Evolutionary conservation across 2,797 vertebrate species (phyloP), one percentile per base, ranked within the genome.

Genomic region (Coregonus suidteri): DNA sequence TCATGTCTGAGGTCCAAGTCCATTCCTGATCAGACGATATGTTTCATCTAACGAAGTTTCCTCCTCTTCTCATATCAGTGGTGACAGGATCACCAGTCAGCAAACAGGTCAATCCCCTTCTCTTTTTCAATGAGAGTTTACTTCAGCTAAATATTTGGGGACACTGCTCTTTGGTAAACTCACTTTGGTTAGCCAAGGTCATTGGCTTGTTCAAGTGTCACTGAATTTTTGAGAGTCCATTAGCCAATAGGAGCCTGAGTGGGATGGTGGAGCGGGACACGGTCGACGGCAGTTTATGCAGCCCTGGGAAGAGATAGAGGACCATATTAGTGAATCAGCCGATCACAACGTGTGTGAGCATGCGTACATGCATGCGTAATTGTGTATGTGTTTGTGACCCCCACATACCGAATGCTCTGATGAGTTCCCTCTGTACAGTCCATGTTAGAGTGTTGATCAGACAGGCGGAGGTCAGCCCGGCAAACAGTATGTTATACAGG

Each of bases 401-500:
- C 34, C 93, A 90, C 81, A 93, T 85, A 97, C 96, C 96, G 0
- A 96, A 93, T 81, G 96, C 93, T 14, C 82, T 89, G 81, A 97
- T 91, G 78, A 96, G 94, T 82, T 96, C 96, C 0, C 94, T 92
- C 85, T 94, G 95, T 52, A 95, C 88, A 0, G 95, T 93, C 90
- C 94, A 94, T 4, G 95, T 95, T 85, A 96, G 93, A 6, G 87
- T 95, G 84, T 95, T 96, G 80, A 96, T 94, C 72, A 97, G 92
- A 87, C 95, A 96, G 34, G 96, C 93, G 0, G 95, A 94, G 77
- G 95, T 94, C 71, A 96, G 94, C 47, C 91, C 93, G 0, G 95
- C 94, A 1, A 97, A 96, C 81, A 94, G 87, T 89, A 95, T 91
- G 70, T 96, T 97, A 91, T 97, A 96, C n/a, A 96, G 92, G 82